Conservation (phyloP, 2,113 vertebrate species). For the Caretta caretta region DNA sequence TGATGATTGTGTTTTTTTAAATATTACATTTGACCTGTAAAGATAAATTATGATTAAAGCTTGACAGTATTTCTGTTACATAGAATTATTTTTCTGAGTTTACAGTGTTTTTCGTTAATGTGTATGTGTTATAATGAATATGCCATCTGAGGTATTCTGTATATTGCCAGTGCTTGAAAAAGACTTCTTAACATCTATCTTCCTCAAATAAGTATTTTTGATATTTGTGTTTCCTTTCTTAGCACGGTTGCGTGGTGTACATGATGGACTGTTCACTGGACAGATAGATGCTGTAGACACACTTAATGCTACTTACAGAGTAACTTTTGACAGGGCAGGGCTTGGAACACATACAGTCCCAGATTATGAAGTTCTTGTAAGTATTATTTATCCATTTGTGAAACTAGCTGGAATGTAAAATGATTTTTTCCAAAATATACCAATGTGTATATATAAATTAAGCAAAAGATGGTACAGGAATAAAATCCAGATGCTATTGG, state of each 20-base stretch:
- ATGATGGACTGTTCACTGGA: conserved; percentile 96
- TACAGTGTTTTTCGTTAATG: not conserved
- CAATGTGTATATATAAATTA: not conserved
- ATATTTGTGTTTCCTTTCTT: conserved; percentile 7
- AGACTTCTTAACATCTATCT: not conserved
- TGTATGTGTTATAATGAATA: not conserved
- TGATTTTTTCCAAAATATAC: not conserved
- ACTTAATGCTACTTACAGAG: conserved; percentile 94
- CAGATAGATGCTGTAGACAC: conserved; percentile 99
- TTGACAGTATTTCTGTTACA: not conserved
- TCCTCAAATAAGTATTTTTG: not conserved
- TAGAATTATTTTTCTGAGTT: not conserved
- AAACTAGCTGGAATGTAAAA: not conserved
- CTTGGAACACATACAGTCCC: conserved; percentile 98
- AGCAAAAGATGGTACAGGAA: not conserved
- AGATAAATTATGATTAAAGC: not conserved
- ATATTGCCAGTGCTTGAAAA: not conserved
- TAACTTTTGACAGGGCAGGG: conserved; percentile 96
- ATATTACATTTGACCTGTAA: not conserved
- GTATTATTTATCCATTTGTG: conserved; percentile 43
- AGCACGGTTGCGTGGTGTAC: conserved; percentile 95
- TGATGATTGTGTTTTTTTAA: not conserved
- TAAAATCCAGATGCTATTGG: not conserved
- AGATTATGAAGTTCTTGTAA: conserved; percentile 98
- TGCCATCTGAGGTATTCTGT: not conserved